Conservation (phyloP, 2,888 invertebrate species). For the Dynastes grantii region DNA sequence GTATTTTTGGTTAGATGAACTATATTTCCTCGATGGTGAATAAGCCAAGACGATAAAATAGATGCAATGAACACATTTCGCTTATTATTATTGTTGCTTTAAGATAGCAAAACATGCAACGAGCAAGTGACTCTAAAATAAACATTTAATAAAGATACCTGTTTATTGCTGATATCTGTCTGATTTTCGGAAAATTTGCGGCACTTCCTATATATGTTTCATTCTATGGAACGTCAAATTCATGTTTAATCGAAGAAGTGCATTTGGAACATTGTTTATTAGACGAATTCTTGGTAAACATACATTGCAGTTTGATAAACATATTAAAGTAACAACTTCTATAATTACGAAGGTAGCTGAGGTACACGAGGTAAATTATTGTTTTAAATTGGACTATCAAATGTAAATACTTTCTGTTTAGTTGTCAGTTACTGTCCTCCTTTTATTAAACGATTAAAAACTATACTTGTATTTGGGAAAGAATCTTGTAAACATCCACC, state of each 20-base stretch:
- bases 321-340: too few species aligned
- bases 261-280: constrained; percentile 13
- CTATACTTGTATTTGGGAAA: too few species aligned
- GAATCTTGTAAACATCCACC: too few species aligned
- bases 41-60: constrained; percentile 5
- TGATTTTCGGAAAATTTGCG: constrained; percentile 7
- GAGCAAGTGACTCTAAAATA: constrained; percentile 4
- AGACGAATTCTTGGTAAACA: neutral
- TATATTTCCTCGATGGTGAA: neutral
- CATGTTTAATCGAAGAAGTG: neutral
- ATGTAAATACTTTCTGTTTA: too few species aligned
- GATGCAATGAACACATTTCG: constrained; percentile 19
- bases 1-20: neutral
- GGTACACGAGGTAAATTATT: too few species aligned
- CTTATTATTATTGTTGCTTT: constrained; percentile 24
- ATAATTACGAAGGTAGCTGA: too few species aligned
- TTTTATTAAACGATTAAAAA: too few species aligned
- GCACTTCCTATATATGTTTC: neutral
- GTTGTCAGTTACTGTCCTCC: too few species aligned
- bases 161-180: constrained; percentile 39
- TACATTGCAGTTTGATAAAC: too few species aligned
- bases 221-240: neutral
- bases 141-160: constrained; percentile 42
- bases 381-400: too few species aligned
- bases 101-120: constrained; percentile 22